phyloP scores from a whole-genome alignment of 2,888 invertebrate genomes.

The Ochropacha duplaris region DNA sequence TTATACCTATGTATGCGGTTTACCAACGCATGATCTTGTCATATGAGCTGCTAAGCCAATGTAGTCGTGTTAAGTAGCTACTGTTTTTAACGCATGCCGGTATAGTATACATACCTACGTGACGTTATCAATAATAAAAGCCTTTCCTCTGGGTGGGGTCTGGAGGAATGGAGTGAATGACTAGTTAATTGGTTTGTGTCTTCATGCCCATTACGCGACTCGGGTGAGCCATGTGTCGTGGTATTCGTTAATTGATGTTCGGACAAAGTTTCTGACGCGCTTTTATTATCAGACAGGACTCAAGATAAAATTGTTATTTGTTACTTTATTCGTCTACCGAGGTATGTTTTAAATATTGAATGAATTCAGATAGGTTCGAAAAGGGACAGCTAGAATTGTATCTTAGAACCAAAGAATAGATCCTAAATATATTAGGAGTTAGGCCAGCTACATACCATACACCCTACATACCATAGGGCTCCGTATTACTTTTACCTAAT shows the following conservation, averaged over 20 bases:
- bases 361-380: not conserved
- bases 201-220: constrained; percentile 58
- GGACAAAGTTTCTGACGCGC: constrained; percentile 53
- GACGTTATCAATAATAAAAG: constrained; percentile 29
- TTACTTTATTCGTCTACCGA: not conserved
- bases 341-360: not conserved
- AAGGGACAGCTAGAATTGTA: not conserved
- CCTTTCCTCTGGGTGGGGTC: constrained; percentile 31
- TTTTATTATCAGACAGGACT: constrained; percentile 44
- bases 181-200: constrained; percentile 67
- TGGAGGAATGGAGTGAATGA: constrained; percentile 28
- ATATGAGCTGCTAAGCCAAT: not conserved
- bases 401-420: too few species aligned
- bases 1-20: not conserved
- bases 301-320: constrained; percentile 22
- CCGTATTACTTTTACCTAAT: too few species aligned
- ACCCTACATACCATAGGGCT: too few species aligned
- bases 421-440: too few species aligned
- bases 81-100: not conserved
- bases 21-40: not conserved
- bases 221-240: constrained; percentile 62
- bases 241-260: constrained; percentile 68
- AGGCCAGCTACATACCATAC: too few species aligned
- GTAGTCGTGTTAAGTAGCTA: not conserved
- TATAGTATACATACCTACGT: constrained; percentile 19